Evolutionary conservation across 1,140 invertebrate species (phyloP).

Genomic region (Vanessa atalanta): DNA sequence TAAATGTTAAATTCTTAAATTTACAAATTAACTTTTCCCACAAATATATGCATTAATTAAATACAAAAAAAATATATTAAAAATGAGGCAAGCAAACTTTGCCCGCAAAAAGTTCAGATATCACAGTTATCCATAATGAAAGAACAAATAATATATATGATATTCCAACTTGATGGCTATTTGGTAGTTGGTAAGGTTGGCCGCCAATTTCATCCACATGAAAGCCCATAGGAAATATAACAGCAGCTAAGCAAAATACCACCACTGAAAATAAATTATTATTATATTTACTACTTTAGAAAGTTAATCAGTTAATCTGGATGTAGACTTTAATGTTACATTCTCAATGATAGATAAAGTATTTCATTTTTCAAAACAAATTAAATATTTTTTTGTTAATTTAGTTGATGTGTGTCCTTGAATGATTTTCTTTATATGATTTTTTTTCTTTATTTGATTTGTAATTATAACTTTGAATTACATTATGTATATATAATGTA

Average conservation of each 20-base stretch:
- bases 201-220: conserved; percentile 97
- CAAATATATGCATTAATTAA: too few species aligned
- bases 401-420: too few species aligned
- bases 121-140: conserved; percentile 97
- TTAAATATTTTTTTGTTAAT: too few species aligned
- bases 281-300: not conserved
- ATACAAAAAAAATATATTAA: conserved; percentile 73
- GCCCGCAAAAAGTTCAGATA: conserved; percentile 97
- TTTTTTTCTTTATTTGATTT: too few species aligned
- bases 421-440: too few species aligned
- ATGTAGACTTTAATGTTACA: too few species aligned
- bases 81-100: conserved; percentile 98
- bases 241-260: conserved; percentile 96
- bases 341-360: too few species aligned
- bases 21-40: too few species aligned
- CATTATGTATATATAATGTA: not conserved
- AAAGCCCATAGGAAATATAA: conserved; percentile 98
- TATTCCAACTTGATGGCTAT: conserved; percentile 96
- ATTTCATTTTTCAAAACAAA: too few species aligned
- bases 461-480: too few species aligned
- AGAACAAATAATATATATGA: conserved; percentile 97
- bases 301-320: too few species aligned
- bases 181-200: conserved; percentile 96
- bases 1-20: too few species aligned
- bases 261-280: conserved; percentile 87